Evolutionary conservation across 2,113 vertebrate genomes (phyloP).

Genomic region (Ptilorrhoa leucosticta): DNA sequence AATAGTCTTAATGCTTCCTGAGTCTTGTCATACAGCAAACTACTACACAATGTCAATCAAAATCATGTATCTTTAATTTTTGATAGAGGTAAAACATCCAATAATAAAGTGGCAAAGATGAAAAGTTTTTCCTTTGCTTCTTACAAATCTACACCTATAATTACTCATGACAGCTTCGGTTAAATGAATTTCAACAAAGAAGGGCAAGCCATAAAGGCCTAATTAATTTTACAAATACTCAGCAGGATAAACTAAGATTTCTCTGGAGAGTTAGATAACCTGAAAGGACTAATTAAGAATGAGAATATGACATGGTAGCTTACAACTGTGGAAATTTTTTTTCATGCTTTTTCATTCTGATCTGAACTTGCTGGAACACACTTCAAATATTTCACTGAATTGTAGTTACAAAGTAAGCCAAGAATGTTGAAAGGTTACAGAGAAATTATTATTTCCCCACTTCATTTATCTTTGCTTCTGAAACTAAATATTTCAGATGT

Average conservation of each 20-base stretch:
- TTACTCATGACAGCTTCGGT: constrained; percentile 1
- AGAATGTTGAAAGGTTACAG: not conserved
- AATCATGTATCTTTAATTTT: not conserved
- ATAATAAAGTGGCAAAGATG: not conserved
- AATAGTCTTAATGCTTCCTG: not conserved
- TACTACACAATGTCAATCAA: not conserved
- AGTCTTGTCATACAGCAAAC: not conserved
- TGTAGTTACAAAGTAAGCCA: not conserved
- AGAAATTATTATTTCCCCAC: not conserved
- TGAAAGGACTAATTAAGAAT: constrained; percentile 1
- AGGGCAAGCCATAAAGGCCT: not conserved
- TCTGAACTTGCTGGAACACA: not conserved
- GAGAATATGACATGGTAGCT: not conserved
- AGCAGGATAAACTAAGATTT: not conserved
- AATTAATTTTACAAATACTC: constrained; percentile 38
- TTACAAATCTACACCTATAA: not conserved
- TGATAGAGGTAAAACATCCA: not conserved
- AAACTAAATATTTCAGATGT: not conserved
- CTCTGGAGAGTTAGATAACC: not conserved
- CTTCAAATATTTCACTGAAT: not conserved
- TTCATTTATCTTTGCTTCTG: not conserved
- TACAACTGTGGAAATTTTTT: not conserved
- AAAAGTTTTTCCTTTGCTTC: not conserved
- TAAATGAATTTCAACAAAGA: constrained; percentile 17
- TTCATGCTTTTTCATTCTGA: not conserved